phyloP scores from a whole-genome alignment of 2,888 invertebrate genomes.

The Heliconius sara region DNA sequence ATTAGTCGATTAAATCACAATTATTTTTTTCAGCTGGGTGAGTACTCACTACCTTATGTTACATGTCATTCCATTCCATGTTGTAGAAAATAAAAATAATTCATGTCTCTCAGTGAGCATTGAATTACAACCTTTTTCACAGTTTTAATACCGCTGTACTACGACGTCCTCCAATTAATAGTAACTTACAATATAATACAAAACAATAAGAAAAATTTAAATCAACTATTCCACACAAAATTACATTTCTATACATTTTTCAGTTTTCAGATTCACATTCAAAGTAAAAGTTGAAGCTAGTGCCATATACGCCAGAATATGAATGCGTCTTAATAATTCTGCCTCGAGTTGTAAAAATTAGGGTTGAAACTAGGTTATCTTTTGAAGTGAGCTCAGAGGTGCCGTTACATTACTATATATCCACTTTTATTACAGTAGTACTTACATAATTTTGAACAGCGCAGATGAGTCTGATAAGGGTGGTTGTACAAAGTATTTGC shows the following conservation, averaged over 20 bases:
- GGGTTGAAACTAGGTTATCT: constrained; percentile 28
- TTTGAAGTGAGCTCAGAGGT: constrained; percentile 28
- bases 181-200: neutral
- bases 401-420: constrained; percentile 26
- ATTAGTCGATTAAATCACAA: too few species aligned
- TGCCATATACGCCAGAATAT: constrained; percentile 8
- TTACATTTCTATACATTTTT: constrained; percentile 16
- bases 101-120: neutral
- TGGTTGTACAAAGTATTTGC: neutral
- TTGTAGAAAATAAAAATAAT: too few species aligned
- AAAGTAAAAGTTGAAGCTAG: constrained; percentile 3
- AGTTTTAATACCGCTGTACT: neutral
- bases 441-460: constrained; percentile 31
- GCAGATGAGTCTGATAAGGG: constrained; percentile 18
- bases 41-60: too few species aligned
- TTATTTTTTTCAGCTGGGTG: too few species aligned
- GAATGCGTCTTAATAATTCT: constrained; percentile 31
- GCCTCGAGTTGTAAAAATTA: constrained; percentile 28
- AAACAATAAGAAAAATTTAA: neutral
- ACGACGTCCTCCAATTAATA: neutral
- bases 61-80: too few species aligned
- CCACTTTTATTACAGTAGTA: constrained; percentile 15
- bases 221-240: neutral
- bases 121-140: neutral
- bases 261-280: neutral